These are phyloP conservation scores for Apamea sordens DNA, from an alignment of 2,888 invertebrate genomes.

Conservation along the genomic window DNA sequence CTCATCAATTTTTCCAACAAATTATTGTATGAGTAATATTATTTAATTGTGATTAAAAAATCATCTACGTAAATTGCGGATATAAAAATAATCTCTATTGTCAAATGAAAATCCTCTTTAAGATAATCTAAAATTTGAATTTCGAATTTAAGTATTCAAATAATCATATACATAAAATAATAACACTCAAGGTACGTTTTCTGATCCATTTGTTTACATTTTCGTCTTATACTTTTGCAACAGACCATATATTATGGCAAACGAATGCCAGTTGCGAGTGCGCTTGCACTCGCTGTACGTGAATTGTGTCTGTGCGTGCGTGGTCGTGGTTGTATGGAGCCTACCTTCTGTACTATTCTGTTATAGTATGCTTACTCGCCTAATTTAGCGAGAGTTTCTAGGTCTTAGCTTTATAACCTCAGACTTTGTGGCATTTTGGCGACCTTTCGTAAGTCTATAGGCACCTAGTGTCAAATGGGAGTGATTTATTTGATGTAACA, in stretches of 20 bases:
- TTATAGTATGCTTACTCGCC: not conserved
- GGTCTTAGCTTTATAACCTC: constrained; percentile 35
- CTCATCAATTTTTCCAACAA: too few species aligned
- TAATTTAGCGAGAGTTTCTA: constrained; percentile 21
- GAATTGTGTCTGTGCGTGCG: not conserved
- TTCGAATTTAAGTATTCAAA: not conserved
- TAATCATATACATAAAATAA: too few species aligned
- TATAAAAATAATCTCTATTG: not conserved
- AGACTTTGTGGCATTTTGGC: not conserved
- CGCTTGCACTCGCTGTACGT: not conserved
- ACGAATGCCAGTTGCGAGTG: not conserved
- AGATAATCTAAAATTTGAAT: not conserved
- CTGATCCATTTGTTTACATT: not conserved
- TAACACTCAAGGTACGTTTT: too few species aligned
- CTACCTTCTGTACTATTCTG: not conserved
- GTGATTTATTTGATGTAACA: constrained; percentile 3
- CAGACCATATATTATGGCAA: not conserved
- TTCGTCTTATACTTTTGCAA: not conserved
- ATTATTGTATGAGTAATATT: not conserved
- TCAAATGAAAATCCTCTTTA: not conserved
- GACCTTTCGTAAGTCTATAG: constrained; percentile 9
- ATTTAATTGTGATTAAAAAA: not conserved
- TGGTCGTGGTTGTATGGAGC: not conserved
- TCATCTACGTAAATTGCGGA: too few species aligned
- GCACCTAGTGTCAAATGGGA: not conserved